phyloP scores from a whole-genome alignment of 2,113 vertebrate genomes.

The Esox niger region DNA sequence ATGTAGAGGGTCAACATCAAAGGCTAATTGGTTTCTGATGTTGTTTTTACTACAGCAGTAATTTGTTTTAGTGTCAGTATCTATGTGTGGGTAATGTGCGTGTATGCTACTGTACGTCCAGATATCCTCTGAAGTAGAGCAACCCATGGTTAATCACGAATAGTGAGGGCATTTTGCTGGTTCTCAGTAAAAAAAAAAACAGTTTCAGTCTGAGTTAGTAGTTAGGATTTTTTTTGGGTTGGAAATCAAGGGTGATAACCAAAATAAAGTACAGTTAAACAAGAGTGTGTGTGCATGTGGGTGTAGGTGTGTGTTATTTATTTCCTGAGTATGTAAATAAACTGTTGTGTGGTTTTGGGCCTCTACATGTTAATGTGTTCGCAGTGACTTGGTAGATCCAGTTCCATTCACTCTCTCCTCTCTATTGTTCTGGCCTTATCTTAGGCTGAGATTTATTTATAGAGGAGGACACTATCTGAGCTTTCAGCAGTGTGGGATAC shows the following conservation, averaged over 20 bases:
- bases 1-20: constrained; percentile 28
- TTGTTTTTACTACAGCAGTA: neutral
- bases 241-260: no score
- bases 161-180: no score
- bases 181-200: no score
- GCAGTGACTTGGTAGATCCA: constrained; percentile 10
- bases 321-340: neutral
- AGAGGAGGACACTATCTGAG: constrained; percentile 54
- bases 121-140: no score
- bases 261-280: neutral
- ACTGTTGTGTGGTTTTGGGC: constrained; percentile 1
- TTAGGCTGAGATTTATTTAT: constrained; percentile 58
- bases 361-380: neutral
- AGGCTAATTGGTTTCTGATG: constrained; percentile 8
- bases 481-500: constrained; percentile 60
- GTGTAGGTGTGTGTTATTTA: neutral
- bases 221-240: no score
- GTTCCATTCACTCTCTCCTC: constrained; percentile 6
- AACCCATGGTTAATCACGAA: no score
- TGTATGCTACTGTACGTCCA: no score
- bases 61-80: neutral
- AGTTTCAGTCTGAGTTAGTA: no score
- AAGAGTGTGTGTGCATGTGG: neutral
- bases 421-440: constrained; percentile 44
- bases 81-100: neutral